Percentiles rank a stretch among this genome's conserved stretches.
phyloP scores from a whole-genome alignment of 2,797 vertebrate genomes.

The Onychomys arenicola region DNA sequence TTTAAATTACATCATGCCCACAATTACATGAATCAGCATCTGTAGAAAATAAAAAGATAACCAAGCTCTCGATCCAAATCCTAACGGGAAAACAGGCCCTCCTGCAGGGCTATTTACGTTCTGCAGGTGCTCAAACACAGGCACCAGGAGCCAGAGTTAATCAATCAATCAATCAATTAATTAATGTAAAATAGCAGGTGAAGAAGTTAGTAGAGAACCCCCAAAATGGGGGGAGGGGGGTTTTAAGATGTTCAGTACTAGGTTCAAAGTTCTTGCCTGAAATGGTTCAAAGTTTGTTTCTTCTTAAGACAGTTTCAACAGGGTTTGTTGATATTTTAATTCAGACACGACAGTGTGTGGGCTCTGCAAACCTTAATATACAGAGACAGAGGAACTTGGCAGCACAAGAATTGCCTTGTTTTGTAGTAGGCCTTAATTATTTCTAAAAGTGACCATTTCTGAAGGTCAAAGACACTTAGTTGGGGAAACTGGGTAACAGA shows the following conservation, averaged over 20 bases:
- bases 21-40: constrained; percentile 86
- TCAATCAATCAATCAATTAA: constrained; percentile 68
- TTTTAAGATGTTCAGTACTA: constrained; percentile 55
- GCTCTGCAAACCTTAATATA: constrained; percentile 58
- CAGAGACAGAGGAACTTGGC: constrained; percentile 26
- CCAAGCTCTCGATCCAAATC: constrained; percentile 81
- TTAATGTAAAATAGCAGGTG: constrained; percentile 62
- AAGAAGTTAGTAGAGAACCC: constrained; percentile 74
- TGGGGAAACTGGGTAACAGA: not conserved
- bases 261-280: constrained; percentile 67
- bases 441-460: constrained; percentile 58
- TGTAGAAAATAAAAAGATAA: constrained; percentile 86
- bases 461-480: constrained; percentile 48
- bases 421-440: constrained; percentile 25
- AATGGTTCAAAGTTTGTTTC: constrained; percentile 16
- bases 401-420: constrained; percentile 36
- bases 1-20: constrained; percentile 84
- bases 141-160: constrained; percentile 58
- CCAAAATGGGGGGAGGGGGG: constrained; percentile 48
- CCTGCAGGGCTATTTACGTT: not conserved
- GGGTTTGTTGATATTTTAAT: constrained; percentile 68
- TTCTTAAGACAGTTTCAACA: constrained; percentile 49
- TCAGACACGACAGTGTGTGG: constrained; percentile 28
- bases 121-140: constrained; percentile 62
- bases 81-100: constrained; percentile 59